A percentile compares a stretch with the other conserved stretches of the same genome.
These are phyloP conservation scores for Astyanax mexicanus DNA, from an alignment of 2,797 vertebrate genomes.

Conservation along the genomic window DNA sequence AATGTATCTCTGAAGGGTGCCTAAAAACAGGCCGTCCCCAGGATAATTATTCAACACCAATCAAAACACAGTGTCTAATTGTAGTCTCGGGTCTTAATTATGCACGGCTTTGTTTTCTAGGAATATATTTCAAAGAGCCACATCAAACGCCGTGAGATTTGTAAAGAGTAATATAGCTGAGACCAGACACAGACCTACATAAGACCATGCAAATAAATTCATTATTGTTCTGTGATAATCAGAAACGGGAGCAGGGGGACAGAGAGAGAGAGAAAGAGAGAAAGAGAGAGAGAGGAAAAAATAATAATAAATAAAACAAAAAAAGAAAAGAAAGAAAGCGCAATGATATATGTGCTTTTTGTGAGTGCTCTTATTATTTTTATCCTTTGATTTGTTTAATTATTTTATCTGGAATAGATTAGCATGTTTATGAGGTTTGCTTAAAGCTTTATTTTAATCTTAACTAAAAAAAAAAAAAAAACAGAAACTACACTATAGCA, in stretches of 20 bases:
- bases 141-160: constrained; percentile 79
- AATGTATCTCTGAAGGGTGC: constrained; percentile 68
- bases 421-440: constrained; percentile 69
- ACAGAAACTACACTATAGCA: too few relatives aligned
- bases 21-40: constrained; percentile 67
- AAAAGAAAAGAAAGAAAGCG: constrained; percentile 70
- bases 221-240: constrained; percentile 79
- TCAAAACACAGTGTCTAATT: constrained; percentile 78
- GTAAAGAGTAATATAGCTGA: constrained; percentile 71
- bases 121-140: constrained; percentile 71
- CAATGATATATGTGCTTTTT: constrained; percentile 65
- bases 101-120: constrained; percentile 80
- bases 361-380: constrained; percentile 73
- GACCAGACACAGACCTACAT: constrained; percentile 66
- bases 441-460: constrained; percentile 61
- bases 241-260: constrained; percentile 60
- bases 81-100: constrained; percentile 76
- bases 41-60: constrained; percentile 78
- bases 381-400: constrained; percentile 73
- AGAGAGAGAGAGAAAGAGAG: constrained; percentile 69
- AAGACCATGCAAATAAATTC: constrained; percentile 73
- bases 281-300: too few relatives aligned
- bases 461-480: constrained; percentile 46
- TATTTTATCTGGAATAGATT: constrained; percentile 69
- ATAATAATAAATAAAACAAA: too few relatives aligned